Evolutionary conservation across 2,797 vertebrate genomes (phyloP).

Genomic region (Myoxocephalus aenaeus): DNA sequence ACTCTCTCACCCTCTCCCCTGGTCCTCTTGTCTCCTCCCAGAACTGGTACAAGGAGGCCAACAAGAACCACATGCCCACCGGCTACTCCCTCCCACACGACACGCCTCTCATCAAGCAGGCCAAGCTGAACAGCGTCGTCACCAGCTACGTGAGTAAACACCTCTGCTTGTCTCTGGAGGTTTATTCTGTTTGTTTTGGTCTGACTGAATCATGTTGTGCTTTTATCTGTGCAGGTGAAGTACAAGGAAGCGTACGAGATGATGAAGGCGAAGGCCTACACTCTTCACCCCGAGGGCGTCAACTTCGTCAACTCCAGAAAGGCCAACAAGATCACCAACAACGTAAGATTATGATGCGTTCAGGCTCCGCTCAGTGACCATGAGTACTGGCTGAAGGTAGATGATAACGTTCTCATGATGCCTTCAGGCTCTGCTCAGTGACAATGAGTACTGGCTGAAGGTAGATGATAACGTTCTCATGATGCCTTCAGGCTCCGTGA

Average conservation of each 20-base stretch:
- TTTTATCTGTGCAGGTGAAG: conserved; percentile 86
- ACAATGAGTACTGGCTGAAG: too few species aligned
- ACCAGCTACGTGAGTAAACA: conserved; percentile 88
- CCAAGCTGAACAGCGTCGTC: conserved; percentile 84
- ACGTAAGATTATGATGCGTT: conserved; percentile 78
- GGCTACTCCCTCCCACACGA: conserved; percentile 92
- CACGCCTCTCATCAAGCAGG: conserved; percentile 88
- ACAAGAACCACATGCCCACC: conserved; percentile 88
- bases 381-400: too few species aligned
- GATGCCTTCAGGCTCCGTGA: too few species aligned
- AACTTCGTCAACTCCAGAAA: conserved; percentile 90
- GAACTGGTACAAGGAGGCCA: conserved; percentile 92
- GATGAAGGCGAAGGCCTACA: conserved; percentile 92
- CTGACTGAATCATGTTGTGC: background rate
- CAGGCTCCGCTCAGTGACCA: too few species aligned
- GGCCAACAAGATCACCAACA: conserved; percentile 88
- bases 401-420: too few species aligned
- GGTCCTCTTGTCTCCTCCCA: conserved; percentile 67
- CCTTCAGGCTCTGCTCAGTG: too few species aligned
- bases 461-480: too few species aligned
- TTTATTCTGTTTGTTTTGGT: background rate
- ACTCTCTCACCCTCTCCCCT: background rate
- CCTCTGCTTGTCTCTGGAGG: background rate
- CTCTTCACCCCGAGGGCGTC: conserved; percentile 92
- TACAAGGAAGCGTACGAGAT: conserved; percentile 97